Conservation (phyloP, 1,140 invertebrate genomes). For the Apis cerana region DNA sequence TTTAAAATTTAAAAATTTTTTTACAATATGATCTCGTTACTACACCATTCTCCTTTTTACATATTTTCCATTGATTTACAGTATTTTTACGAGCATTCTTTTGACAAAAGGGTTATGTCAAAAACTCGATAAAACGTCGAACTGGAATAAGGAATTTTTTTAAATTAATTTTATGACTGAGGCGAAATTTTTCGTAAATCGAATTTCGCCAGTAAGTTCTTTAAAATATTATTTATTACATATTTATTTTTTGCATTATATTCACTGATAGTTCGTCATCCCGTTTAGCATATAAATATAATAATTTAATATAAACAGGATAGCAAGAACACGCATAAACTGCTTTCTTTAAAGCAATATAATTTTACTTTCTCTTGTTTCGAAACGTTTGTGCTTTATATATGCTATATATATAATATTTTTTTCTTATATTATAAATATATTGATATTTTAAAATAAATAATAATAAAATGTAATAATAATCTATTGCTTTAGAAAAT, state of each 20-base stretch:
- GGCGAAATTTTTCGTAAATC: neutral
- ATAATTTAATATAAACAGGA: neutral
- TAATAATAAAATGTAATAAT: neutral
- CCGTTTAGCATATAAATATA: neutral
- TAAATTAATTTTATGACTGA: neutral
- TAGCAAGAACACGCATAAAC: neutral
- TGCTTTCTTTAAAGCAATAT: no score
- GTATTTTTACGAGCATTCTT: conserved; percentile 12
- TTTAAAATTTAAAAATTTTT: neutral
- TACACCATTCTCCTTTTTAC: neutral
- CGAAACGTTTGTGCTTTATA: no score
- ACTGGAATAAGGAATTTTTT: neutral
- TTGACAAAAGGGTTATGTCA: neutral
- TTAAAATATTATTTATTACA: neutral
- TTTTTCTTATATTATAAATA: neutral
- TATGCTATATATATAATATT: neutral
- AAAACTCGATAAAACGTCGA: neutral
- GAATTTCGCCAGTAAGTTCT: neutral
- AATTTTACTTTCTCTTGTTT: no score
- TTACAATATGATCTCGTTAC: neutral
- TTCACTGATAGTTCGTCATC: neutral
- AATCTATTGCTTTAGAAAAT: neutral
- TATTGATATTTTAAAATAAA: neutral
- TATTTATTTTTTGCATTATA: neutral
- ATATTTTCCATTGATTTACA: conserved; percentile 3